These are phyloP conservation scores for Coranthus polyacanthus DNA, from an alignment of 2,797 vertebrate genomes.

Conservation along the genomic window DNA sequence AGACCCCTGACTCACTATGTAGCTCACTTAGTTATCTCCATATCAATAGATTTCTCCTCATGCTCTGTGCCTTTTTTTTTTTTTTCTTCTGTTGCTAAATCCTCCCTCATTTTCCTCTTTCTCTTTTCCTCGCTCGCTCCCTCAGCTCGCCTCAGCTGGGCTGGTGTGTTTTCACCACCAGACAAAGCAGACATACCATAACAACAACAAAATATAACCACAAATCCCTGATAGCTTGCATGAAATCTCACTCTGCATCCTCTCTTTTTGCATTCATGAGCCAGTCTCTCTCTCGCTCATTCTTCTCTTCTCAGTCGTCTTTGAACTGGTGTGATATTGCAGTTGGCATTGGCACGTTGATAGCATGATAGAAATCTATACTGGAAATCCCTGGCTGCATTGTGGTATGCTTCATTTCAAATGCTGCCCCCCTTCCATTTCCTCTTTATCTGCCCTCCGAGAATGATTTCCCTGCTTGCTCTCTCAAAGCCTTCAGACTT, in stretches of 20 bases:
- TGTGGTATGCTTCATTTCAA: conserved; percentile 38
- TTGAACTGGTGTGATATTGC: conserved; percentile 40
- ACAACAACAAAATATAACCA: conserved; percentile 25
- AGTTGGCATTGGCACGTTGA: conserved; percentile 36
- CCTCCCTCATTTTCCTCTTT: conserved; percentile 3
- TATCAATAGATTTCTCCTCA: not conserved
- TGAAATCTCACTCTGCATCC: conserved; percentile 36
- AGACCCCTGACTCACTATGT: not conserved
- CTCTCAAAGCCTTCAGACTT: conserved; percentile 42
- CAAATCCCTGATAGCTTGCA: conserved; percentile 44
- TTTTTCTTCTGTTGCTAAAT: conserved; percentile 21
- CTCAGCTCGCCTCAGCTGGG: conserved; percentile 7
- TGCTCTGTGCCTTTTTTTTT: not conserved
- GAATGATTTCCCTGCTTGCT: conserved; percentile 35
- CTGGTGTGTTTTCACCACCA: not conserved
- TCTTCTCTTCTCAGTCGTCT: conserved; percentile 20
- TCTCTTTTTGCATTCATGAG: conserved; percentile 33
- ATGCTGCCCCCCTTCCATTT: conserved; percentile 34
- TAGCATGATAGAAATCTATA: conserved; percentile 57
- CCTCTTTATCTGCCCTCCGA: conserved; percentile 47
- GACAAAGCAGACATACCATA: conserved; percentile 21
- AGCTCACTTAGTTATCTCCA: conserved; percentile 2
- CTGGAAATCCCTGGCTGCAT: conserved; percentile 41
- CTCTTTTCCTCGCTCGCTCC: not conserved
- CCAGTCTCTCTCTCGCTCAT: conserved; percentile 25